Conservation (phyloP, 2,888 invertebrate genomes). For the Apamea epomidion region DNA sequence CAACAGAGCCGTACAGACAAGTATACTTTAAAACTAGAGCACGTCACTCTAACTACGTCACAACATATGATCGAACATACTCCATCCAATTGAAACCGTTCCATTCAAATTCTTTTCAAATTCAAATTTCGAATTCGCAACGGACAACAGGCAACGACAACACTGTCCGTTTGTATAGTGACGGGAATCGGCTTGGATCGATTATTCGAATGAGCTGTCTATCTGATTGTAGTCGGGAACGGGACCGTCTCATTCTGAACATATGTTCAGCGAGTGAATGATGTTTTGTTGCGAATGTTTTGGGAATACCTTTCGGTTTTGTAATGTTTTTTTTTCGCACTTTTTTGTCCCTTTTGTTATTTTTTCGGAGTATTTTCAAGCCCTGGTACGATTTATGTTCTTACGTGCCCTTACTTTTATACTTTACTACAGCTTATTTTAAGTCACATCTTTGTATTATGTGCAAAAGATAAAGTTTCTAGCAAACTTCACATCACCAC, state of each 20-base stretch:
- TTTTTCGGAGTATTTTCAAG: neutral
- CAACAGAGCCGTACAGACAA: conserved; percentile 4
- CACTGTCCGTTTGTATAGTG: conserved; percentile 79
- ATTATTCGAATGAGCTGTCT: conserved; percentile 83
- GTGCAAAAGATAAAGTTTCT: neutral
- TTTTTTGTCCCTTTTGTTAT: neutral
- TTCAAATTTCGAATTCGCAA: conserved; percentile 80
- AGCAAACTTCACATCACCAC: neutral
- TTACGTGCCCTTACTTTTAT: neutral
- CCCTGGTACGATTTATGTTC: neutral
- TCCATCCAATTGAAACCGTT: conserved; percentile 70
- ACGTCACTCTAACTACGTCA: conserved; percentile 62
- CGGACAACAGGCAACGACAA: conserved; percentile 76
- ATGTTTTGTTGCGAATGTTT: conserved; percentile 63
- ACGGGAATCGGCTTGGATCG: conserved; percentile 79
- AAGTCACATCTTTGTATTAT: neutral
- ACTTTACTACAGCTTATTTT: neutral
- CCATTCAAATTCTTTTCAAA: conserved; percentile 78
- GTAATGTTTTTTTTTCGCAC: conserved; percentile 3
- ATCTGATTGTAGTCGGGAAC: conserved; percentile 79
- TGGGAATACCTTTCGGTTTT: conserved; percentile 46
- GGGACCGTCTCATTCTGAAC: conserved; percentile 71
- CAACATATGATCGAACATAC: conserved; percentile 65
- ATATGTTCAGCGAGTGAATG: conserved; percentile 67
- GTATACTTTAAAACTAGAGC: conserved; percentile 45